A percentile compares a stretch with the other conserved stretches of the same genome.
phyloP scores from a whole-genome alignment of 2,888 invertebrate species.

The Notocelia uddmanniana region DNA sequence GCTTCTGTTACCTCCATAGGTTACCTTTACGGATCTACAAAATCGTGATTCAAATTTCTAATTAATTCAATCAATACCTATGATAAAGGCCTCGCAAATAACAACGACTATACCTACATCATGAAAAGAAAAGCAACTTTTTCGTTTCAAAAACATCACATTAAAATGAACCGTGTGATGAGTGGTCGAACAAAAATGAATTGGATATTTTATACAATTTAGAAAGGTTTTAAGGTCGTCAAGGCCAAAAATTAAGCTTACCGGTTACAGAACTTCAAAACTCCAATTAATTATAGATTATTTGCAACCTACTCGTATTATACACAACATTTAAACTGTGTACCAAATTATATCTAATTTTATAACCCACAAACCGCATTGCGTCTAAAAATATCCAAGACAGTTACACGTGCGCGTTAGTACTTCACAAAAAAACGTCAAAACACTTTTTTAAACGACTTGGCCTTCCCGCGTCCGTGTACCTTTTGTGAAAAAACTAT shows the following conservation, averaged over 20 bases:
- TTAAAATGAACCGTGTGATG: neutral
- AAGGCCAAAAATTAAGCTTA: neutral
- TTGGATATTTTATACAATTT: neutral
- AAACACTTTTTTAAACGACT: constrained; percentile 38
- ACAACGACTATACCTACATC: too few relatives aligned
- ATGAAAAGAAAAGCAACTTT: too few relatives aligned
- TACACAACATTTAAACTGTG: neutral
- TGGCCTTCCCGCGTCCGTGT: constrained; percentile 20
- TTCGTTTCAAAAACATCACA: neutral
- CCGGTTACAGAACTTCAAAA: neutral
- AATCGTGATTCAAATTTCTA: too few relatives aligned
- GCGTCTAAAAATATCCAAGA: constrained; percentile 24
- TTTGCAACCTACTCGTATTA: neutral
- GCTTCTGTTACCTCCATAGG: too few relatives aligned
- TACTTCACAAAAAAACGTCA: constrained; percentile 31
- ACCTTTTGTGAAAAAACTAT: constrained; percentile 30
- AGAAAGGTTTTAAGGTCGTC: constrained; percentile 9
- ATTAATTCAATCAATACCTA: too few relatives aligned
- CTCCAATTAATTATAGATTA: neutral
- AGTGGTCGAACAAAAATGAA: too few relatives aligned
- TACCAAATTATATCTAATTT: constrained; percentile 10
- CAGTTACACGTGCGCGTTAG: constrained; percentile 36
- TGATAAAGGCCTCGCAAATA: too few relatives aligned
- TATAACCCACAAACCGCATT: constrained; percentile 10
- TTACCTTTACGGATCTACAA: too few relatives aligned